Percentiles rank a stretch among this genome's conserved stretches.
Conservation (phyloP, 2,113 vertebrate genomes). For the Heloderma charlesbogerti region DNA sequence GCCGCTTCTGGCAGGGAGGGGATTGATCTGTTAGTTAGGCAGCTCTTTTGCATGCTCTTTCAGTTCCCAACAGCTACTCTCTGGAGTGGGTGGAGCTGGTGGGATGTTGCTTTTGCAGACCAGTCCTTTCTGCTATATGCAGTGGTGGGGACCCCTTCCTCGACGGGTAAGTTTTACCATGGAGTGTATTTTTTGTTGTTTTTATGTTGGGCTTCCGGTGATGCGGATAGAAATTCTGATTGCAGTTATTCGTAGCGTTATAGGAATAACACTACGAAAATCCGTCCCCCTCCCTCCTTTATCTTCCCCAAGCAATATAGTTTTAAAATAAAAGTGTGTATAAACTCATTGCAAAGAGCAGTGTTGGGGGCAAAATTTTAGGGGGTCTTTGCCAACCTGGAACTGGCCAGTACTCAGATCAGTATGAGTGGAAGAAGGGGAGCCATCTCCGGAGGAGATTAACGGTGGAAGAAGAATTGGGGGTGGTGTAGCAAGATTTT, state of each 20-base stretch:
- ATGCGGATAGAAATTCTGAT: too few relatives aligned
- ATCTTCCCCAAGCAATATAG: neutral
- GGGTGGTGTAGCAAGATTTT: neutral
- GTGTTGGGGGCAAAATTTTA: too few relatives aligned
- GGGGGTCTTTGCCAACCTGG: neutral
- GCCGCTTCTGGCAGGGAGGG: neutral
- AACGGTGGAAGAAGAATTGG: neutral
- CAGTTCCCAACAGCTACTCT: neutral
- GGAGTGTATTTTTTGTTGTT: neutral
- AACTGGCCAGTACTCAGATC: neutral
- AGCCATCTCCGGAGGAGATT: neutral
- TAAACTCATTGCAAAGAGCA: neutral
- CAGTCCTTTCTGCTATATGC: neutral
- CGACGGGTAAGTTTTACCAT: neutral
- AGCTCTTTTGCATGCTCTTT: neutral
- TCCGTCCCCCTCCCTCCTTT: neutral
- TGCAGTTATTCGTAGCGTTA: too few relatives aligned
- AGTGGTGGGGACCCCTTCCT: neutral
- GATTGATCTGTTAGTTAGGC: neutral
- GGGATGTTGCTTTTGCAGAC: slow-evolving; percentile 18
- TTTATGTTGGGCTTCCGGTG: neutral
- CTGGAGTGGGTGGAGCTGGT: neutral
- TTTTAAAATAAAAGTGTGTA: neutral
- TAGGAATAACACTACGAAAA: neutral
- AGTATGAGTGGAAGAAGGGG: neutral